These are phyloP conservation scores for Vireo griseus DNA, from an alignment of 2,797 vertebrate species.

Conservation along the genomic window DNA sequence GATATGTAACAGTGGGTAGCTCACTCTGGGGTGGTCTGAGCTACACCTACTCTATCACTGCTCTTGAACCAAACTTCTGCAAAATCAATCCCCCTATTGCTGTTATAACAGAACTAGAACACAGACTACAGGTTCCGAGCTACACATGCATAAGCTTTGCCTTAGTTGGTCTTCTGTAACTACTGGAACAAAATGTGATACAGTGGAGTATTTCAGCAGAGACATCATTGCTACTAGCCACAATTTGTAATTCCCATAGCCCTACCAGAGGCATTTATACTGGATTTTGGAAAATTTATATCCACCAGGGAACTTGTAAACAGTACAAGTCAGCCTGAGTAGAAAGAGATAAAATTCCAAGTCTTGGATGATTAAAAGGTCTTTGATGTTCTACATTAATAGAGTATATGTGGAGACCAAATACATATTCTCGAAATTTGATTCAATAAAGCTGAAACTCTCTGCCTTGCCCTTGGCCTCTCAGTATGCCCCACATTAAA, in stretches of 20 bases:
- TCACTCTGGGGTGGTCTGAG: background rate
- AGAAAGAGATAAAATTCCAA: constrained; percentile 19
- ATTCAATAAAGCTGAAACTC: constrained; percentile 23
- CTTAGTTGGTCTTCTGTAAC: background rate
- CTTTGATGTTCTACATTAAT: constrained; percentile 14
- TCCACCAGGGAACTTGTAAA: background rate
- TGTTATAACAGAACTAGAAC: background rate
- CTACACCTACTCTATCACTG: background rate
- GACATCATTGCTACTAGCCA: background rate
- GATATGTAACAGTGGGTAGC: background rate
- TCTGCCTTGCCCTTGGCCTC: constrained; percentile 1
- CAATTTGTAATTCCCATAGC: background rate
- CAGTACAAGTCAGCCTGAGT: background rate
- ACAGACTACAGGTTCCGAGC: background rate
- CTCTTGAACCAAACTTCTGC: background rate
- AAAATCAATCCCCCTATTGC: background rate
- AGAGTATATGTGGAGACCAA: background rate
- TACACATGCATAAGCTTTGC: background rate
- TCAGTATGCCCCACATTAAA: constrained; percentile 16
- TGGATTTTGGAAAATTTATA: constrained; percentile 4
- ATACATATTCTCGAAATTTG: constrained; percentile 20
- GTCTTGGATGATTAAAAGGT: background rate
- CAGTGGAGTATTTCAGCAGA: background rate
- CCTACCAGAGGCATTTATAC: background rate
- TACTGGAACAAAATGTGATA: background rate